Conservation (phyloP, 1,140 invertebrate genomes). For the Stenopsyche tienmushanensis region DNA sequence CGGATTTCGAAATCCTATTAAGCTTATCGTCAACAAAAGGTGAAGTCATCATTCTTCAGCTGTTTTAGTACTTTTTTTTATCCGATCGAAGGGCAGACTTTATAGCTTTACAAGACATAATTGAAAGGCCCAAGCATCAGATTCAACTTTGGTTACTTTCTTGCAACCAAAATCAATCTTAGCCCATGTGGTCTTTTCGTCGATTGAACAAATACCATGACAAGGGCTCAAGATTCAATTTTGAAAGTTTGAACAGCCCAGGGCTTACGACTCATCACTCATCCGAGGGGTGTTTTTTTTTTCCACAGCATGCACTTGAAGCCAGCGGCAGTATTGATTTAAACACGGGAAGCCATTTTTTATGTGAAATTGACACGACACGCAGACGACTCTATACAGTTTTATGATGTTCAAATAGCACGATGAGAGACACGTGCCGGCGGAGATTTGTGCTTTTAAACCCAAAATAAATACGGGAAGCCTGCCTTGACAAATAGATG, state of each 20-base stretch:
- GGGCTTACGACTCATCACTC: neutral
- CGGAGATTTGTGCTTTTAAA: neutral
- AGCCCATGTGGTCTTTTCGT: too few species aligned
- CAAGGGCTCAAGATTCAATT: too few species aligned
- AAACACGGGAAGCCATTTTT: conserved; percentile 24
- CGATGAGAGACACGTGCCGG: conserved; percentile 1
- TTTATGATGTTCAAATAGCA: conserved; percentile 1
- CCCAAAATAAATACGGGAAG: conserved; percentile 2
- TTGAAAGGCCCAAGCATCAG: too few species aligned
- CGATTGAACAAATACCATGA: too few species aligned
- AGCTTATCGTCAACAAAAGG: too few species aligned
- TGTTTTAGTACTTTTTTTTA: too few species aligned
- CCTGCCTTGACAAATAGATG: neutral
- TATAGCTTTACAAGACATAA: too few species aligned
- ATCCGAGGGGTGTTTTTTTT: conserved; percentile 2
- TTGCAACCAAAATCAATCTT: too few species aligned
- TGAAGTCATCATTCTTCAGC: too few species aligned
- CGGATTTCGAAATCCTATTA: too few species aligned
- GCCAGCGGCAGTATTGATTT: conserved; percentile 28
- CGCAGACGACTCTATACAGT: neutral
- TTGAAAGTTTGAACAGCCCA: neutral
- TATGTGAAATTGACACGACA: conserved; percentile 27
- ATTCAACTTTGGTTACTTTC: too few species aligned
- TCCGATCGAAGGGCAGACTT: too few species aligned
- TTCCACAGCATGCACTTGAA: conserved; percentile 25